These are phyloP conservation scores for Marisa cornuarietis DNA, from an alignment of 1,140 invertebrate species.

Conservation along the genomic window DNA sequence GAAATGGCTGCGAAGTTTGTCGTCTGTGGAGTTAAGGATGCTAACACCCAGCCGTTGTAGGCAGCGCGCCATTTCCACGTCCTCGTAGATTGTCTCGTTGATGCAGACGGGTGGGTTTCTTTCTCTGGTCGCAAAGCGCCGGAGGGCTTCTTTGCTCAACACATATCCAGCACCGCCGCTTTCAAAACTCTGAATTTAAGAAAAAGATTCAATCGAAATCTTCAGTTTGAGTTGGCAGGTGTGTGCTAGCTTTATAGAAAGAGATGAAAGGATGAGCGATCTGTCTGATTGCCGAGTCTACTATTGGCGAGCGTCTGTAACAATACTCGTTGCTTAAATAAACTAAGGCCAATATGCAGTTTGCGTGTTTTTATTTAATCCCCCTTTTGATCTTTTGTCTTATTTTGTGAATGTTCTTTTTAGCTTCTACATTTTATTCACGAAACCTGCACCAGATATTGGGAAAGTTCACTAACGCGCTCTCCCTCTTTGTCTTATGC, in stretches of 20 bases:
- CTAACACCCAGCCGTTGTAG: constrained; percentile 84
- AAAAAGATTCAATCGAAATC: too few relatives aligned
- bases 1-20: too few relatives aligned
- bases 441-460: too few relatives aligned
- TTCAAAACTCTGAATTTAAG: constrained; percentile 12
- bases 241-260: neutral
- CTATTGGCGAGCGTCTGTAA: constrained; percentile 17
- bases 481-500: neutral
- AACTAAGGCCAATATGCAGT: neutral
- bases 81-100: constrained; percentile 82
- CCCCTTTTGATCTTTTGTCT: neutral
- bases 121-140: constrained; percentile 56
- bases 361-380: too few relatives aligned
- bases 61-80: constrained; percentile 93
- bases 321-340: constrained; percentile 28
- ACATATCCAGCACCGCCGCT: constrained; percentile 78
- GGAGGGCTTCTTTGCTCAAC: constrained; percentile 72
- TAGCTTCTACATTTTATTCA: neutral
- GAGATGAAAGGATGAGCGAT: neutral
- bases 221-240: too few relatives aligned
- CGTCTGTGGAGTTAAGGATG: constrained; percentile 87
- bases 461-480: neutral
- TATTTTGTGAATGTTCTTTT: neutral
- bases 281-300: neutral
- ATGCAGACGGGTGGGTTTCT: constrained; percentile 69